A percentile compares a stretch with the other conserved stretches of the same genome.
These are phyloP conservation scores for Microcebus griseorufus DNA, from an alignment of 2,113 vertebrate species.

Conservation along the genomic window DNA sequence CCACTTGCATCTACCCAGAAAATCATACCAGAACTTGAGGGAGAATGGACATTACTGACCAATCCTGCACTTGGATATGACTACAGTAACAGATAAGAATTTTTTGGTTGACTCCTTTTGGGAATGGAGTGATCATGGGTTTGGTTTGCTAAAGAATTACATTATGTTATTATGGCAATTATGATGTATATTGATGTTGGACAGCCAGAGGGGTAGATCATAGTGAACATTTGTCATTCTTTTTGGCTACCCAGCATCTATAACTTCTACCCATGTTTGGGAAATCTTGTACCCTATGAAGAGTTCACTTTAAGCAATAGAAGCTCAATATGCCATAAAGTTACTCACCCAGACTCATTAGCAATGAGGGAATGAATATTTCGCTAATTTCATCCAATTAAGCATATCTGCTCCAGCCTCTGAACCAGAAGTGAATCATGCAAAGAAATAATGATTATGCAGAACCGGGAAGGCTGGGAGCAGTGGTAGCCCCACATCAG, in stretches of 20 bases:
- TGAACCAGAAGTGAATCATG: background rate
- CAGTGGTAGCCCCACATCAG: background rate
- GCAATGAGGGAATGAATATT: background rate
- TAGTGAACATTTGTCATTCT: background rate
- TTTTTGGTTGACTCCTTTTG: background rate
- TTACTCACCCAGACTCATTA: background rate
- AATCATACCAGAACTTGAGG: background rate
- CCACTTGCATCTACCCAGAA: background rate
- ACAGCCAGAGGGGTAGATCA: background rate
- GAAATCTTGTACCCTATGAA: background rate
- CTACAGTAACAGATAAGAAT: background rate
- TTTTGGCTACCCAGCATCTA: background rate
- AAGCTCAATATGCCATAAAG: background rate
- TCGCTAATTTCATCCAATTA: background rate
- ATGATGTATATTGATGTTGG: background rate
- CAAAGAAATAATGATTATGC: background rate
- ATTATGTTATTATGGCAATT: background rate
- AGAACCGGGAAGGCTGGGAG: background rate
- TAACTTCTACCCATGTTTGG: background rate
- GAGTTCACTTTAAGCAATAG: background rate
- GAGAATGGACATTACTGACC: background rate
- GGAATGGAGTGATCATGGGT: background rate
- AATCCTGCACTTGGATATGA: background rate
- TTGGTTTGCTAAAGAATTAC: background rate
- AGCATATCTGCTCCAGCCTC: background rate